Percentiles rank a stretch among this genome's conserved stretches.
phyloP scores from a whole-genome alignment of 1,140 invertebrate genomes.

The Pollicipes pollicipes region DNA sequence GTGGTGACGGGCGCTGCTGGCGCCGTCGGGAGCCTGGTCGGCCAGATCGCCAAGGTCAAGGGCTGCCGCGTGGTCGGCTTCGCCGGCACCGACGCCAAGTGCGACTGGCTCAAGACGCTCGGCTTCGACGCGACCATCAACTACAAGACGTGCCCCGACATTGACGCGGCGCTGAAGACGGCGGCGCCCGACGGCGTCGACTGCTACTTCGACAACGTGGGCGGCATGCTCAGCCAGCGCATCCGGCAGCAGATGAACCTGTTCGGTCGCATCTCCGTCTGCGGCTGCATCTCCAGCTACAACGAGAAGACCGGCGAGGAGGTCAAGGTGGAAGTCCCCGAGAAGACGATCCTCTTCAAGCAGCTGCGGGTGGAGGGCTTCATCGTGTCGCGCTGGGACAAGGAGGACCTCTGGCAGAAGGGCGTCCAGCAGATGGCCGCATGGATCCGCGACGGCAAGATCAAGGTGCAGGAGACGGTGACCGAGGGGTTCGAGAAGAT shows the following conservation, averaged over 20 bases:
- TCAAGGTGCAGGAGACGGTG: constrained; percentile 40
- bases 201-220: constrained; percentile 49
- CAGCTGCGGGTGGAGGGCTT: constrained; percentile 43
- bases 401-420: constrained; percentile 31
- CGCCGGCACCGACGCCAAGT: constrained; percentile 46
- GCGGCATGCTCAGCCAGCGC: constrained; percentile 12
- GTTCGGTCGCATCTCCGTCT: constrained; percentile 14
- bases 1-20: constrained; percentile 30
- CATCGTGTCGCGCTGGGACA: constrained; percentile 32
- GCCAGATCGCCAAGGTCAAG: constrained; percentile 48
- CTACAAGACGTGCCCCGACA: constrained; percentile 42
- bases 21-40: constrained; percentile 48
- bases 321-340: background rate
- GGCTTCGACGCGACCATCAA: constrained; percentile 47
- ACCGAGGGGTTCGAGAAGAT: constrained; percentile 45
- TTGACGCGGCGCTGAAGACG: constrained; percentile 32
- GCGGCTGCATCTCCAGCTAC: constrained; percentile 16
- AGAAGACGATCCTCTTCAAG: constrained; percentile 19
- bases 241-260: constrained; percentile 12
- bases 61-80: constrained; percentile 49
- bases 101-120: constrained; percentile 43
- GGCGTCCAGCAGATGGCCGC: constrained; percentile 36
- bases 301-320: constrained; percentile 14
- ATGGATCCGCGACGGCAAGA: constrained; percentile 42
- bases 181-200: constrained; percentile 44